phyloP scores from a whole-genome alignment of 2,888 invertebrate species.

The Neoscelio sp. region DNA sequence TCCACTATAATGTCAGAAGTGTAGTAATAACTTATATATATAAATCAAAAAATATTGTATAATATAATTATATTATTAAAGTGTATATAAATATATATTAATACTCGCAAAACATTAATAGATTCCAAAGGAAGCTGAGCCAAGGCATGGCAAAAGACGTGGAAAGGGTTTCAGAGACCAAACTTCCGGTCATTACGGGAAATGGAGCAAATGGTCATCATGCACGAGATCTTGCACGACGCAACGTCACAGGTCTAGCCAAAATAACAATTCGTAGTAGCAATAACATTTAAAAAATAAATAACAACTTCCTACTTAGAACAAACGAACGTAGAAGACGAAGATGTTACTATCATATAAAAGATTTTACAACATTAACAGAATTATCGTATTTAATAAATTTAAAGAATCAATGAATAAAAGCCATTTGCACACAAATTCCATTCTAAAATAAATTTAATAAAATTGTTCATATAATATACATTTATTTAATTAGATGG shows the following conservation, averaged over 20 bases:
- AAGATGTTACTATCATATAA: slow-evolving; percentile 9
- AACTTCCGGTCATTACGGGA: slow-evolving; percentile 85
- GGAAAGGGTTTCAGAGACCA: slow-evolving; percentile 75
- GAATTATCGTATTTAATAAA: too few relatives aligned
- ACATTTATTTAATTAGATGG: slow-evolving; percentile 84
- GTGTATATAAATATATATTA: too few relatives aligned
- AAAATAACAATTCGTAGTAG: slow-evolving; percentile 28
- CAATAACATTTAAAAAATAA: slow-evolving; percentile 20
- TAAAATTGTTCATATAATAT: slow-evolving; percentile 15
- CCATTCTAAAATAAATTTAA: too few relatives aligned
- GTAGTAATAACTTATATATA: too few relatives aligned
- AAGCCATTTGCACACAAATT: too few relatives aligned
- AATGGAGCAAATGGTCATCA: slow-evolving; percentile 93
- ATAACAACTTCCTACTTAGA: slow-evolving; percentile 43
- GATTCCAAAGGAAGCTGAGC: slow-evolving; percentile 82
- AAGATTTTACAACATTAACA: too few relatives aligned
- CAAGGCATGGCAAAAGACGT: slow-evolving; percentile 79
- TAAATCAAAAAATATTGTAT: neutral
- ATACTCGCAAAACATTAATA: slow-evolving; percentile 67
- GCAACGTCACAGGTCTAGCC: slow-evolving; percentile 87
- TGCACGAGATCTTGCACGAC: slow-evolving; percentile 93
- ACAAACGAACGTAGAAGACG: slow-evolving; percentile 22
- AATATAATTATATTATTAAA: slow-evolving; percentile 3
- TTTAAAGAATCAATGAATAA: too few relatives aligned
- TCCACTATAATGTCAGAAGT: too few relatives aligned